phyloP scores from a whole-genome alignment of 35 echinoderm and acorn worm genomes.

The Holothuria glaberrima region DNA sequence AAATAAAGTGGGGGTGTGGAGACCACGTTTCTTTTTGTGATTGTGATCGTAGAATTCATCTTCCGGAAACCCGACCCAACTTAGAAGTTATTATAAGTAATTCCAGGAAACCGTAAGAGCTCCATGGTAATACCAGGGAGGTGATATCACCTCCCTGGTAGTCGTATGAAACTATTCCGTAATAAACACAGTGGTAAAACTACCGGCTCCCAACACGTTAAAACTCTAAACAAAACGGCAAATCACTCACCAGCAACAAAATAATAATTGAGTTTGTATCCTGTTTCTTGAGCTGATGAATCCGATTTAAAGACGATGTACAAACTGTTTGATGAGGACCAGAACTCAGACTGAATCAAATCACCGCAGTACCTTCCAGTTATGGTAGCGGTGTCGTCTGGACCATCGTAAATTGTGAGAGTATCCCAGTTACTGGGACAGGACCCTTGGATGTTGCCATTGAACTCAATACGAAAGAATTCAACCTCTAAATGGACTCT shows the following conservation, averaged over 20 bases:
- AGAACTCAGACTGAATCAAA: slow-evolving; percentile 6
- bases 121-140: too few relatives aligned
- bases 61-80: too few relatives aligned
- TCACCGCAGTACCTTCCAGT: slow-evolving; percentile 46
- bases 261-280: slow-evolving; percentile 51
- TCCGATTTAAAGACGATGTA: slow-evolving; percentile 62
- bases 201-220: neutral
- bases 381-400: neutral
- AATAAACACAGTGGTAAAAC: neutral
- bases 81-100: too few relatives aligned
- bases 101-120: too few relatives aligned
- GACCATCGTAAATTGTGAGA: slow-evolving; percentile 50
- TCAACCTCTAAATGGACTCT: slow-evolving; percentile 42
- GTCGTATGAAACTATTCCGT: too few relatives aligned
- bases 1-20: too few relatives aligned
- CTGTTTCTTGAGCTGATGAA: slow-evolving; percentile 26
- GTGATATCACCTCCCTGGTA: too few relatives aligned
- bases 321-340: neutral
- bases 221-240: neutral
- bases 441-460: slow-evolving; percentile 25
- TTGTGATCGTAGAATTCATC: too few relatives aligned
- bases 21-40: too few relatives aligned
- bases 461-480: slow-evolving; percentile 47
- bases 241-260: neutral
- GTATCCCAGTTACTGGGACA: slow-evolving; percentile 58